Evolutionary conservation across 1,140 invertebrate genomes (phyloP), one percentile per base, ranked within the genome.

Genomic region (Lepidurus couesii): DNA sequence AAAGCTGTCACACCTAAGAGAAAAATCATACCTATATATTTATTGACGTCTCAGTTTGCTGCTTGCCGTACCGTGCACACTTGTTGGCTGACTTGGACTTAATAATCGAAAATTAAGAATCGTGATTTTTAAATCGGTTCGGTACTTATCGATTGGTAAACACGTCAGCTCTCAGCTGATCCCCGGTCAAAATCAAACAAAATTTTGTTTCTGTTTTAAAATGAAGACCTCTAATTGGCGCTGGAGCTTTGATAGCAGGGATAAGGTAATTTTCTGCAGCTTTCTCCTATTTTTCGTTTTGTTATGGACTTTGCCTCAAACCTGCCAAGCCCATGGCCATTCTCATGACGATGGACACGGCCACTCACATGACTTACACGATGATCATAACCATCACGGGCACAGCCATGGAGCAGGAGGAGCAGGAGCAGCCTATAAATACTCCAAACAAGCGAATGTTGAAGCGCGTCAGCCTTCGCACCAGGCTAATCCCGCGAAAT

Each of bases 361-460:
- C 21, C 83, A 84, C 79, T 73, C 82, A 44, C 78, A 81, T 75
- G 85, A 88, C 81, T 82, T 82, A 44, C 85, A 86, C 80, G 83
- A 86, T 78, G 83, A 83, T 74, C 84, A 86, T 78, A 79, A 82
- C n/a, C 84, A 85, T 26, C 81, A 88, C 74, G 80, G 75, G 34
- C 83, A 83, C 53, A 73, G 75, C 42, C 80, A 81, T 74, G 78
- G 77, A 16, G 73, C 82, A 73, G 73, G 82, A 47, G 83, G 88
- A 24, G 90, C 92, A 82, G 81, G 87, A 11, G 89, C 92, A 11
- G 85, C 90, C 26, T 94, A 88, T 83, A 94, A 93, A 84, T 94
- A 94, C 84, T 91, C 91, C 0, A 88, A 88, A 84, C 84, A 88
- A 83, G 92, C 92, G 7, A 95, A 95, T 81, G 86, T 88, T 81